phyloP scores from a whole-genome alignment of 1,140 invertebrate genomes.

The Pristionchus pacificus region DNA sequence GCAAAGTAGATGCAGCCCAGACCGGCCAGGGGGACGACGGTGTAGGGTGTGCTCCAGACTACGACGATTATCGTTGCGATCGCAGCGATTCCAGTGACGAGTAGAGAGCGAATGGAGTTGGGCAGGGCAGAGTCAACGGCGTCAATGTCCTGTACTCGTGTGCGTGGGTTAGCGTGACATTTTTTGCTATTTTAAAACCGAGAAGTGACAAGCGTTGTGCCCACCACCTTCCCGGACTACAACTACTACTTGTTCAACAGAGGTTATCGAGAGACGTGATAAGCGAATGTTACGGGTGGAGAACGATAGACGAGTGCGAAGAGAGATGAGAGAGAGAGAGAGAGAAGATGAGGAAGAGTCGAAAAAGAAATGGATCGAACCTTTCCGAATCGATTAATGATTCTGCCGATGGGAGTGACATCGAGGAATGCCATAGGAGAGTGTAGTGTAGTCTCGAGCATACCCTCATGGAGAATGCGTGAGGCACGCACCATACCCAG shows the following conservation, averaged over 20 bases:
- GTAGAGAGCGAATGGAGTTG: constrained; percentile 16
- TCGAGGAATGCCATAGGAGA: constrained; percentile 68
- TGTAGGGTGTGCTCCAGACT: constrained; percentile 22
- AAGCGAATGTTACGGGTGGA: neutral
- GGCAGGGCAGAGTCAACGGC: constrained; percentile 21
- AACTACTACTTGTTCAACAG: no score
- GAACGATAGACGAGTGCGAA: neutral
- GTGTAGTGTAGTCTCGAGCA: constrained; percentile 73
- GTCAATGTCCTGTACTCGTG: constrained; percentile 30
- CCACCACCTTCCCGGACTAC: no score
- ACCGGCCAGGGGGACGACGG: constrained; percentile 4
- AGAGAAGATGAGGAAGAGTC: no score
- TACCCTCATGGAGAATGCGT: constrained; percentile 69
- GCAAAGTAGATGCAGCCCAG: constrained; percentile 20
- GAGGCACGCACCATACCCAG: constrained; percentile 66
- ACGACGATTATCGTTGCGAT: constrained; percentile 25
- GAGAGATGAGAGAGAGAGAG: constrained; percentile 4
- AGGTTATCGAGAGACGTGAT: neutral
- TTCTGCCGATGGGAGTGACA: constrained; percentile 67
- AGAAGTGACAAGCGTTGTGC: neutral
- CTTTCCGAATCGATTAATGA: constrained; percentile 77
- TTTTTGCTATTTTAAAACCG: neutral
- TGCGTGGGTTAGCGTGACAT: neutral
- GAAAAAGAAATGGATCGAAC: constrained; percentile 56
- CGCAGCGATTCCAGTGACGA: constrained; percentile 19